Base-by-base conservation (phyloP, 2,888 invertebrate species). In the Eilema depressum region DNA sequence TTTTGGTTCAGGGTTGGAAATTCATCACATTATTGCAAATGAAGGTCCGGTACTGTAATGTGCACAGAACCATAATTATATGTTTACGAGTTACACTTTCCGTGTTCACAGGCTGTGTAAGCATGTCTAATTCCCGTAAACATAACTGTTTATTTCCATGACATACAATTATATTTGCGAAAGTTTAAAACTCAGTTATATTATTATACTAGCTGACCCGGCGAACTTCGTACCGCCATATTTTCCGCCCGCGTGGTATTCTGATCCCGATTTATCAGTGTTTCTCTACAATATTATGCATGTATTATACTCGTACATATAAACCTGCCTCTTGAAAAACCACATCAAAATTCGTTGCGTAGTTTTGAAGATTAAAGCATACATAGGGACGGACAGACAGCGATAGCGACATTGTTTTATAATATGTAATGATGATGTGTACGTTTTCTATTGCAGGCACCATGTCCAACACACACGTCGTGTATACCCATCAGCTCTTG, bases 401-500 rank as follows among this genome's bases (percentile, higher is more conserved):
- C n/a, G n/a, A n/a, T n/a, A n/a, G n/a, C n/a, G n/a, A n/a, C n/a
- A n/a, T n/a, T n/a, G n/a, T n/a, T n/a, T n/a, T n/a, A n/a, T n/a
- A n/a, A n/a, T n/a, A n/a, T n/a, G n/a, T n/a, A n/a, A n/a, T n/a
- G n/a, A n/a, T n/a, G n/a, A n/a, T n/a, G 57, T 12, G 14, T 12
- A 59, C 8, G 14, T 14, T 60, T 28, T 7, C 11, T 28, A 56
- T 93, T 92, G 66, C 88, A 95, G 95, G 88, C 89, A 56, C 81
- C 88, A 41, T 95, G 95, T 77, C 93, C 94, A 57, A 88, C 91
- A 0, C 92, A 95, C 57, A 92, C 94, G 20, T 83, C 90, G 0
- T 96, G 96, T 83, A 88, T 96, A 23, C 96, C 96, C 1, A 91
- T 96, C 57, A 94, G 95, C 63, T 91, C 95, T 0, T 96, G 96